A percentile compares a stretch with the other conserved stretches of the same genome.
These are phyloP conservation scores for Stenodera caucasica DNA, from an alignment of 2,888 invertebrate genomes.

Conservation along the genomic window DNA sequence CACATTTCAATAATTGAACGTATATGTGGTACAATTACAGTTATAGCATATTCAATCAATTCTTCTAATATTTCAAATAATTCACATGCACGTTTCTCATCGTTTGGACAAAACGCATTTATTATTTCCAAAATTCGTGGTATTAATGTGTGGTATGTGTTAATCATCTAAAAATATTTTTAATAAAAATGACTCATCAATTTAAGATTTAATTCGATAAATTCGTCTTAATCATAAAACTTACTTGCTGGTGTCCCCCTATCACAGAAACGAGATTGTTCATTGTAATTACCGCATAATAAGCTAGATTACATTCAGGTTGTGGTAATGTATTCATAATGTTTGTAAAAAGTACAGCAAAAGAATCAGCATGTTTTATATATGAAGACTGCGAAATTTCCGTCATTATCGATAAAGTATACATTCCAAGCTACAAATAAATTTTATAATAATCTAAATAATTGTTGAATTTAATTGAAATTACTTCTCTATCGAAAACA, in stretches of 20 bases:
- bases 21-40: conserved; percentile 65
- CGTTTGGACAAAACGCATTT: conserved; percentile 61
- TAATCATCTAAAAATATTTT: conserved; percentile 54
- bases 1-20: conserved; percentile 68
- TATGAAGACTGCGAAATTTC: conserved; percentile 71
- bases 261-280: conserved; percentile 67
- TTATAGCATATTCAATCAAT: conserved; percentile 65
- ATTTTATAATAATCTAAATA: conserved; percentile 9
- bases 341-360: conserved; percentile 60
- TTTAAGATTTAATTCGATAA: background rate
- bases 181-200: background rate
- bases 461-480: conserved; percentile 14
- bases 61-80: conserved; percentile 68
- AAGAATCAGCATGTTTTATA: conserved; percentile 64
- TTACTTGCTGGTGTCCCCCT: conserved; percentile 64
- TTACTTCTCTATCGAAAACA: conserved; percentile 63
- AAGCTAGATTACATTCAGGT: conserved; percentile 58
- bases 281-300: conserved; percentile 67
- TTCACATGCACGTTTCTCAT: conserved; percentile 64
- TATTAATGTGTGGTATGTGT: conserved; percentile 63
- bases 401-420: conserved; percentile 69
- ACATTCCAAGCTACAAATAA: conserved; percentile 64
- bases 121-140: conserved; percentile 67
- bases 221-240: conserved; percentile 9
- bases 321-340: conserved; percentile 57